Percentiles rank a stretch among this genome's conserved stretches.
Evolutionary conservation across 2,113 vertebrate species (phyloP).

Genomic region (Oryzias woworae): DNA sequence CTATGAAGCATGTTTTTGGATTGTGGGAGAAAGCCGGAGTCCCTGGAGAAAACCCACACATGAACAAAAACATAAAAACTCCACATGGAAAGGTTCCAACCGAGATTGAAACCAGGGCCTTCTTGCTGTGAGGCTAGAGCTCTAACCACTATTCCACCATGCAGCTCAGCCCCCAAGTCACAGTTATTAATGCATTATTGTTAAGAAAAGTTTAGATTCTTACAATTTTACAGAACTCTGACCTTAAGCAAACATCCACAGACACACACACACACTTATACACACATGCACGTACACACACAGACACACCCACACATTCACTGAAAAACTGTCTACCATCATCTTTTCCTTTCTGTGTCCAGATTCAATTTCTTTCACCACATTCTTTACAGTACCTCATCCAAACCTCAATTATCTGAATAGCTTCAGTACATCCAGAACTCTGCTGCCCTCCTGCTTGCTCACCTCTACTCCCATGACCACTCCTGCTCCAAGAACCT

Average conservation of each 20-base stretch:
- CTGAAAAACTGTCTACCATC: neutral
- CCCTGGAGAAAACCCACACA: no score
- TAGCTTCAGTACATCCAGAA: slow-evolving; percentile 13
- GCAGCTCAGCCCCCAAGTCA: no score
- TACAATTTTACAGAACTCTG: no score
- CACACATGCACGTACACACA: neutral
- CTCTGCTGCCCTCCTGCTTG: slow-evolving; percentile 1
- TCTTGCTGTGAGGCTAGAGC: no score
- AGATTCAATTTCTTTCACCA: neutral
- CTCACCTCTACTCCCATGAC: slow-evolving; percentile 12
- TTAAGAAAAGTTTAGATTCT: no score
- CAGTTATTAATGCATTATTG: no score
- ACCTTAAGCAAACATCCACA: neutral
- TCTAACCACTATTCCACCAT: no score
- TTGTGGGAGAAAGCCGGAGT: no score
- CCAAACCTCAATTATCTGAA: slow-evolving; percentile 9
- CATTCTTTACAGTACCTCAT: slow-evolving; percentile 7
- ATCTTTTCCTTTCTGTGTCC: neutral
- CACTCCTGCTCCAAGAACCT: slow-evolving; percentile 22
- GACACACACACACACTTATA: neutral
- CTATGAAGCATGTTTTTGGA: no score
- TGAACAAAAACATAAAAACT: no score
- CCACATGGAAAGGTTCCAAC: no score
- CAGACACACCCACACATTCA: neutral
- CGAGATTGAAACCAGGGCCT: no score